These are phyloP conservation scores for Andrena camellia DNA, from an alignment of 2,888 invertebrate species.

Conservation along the genomic window DNA sequence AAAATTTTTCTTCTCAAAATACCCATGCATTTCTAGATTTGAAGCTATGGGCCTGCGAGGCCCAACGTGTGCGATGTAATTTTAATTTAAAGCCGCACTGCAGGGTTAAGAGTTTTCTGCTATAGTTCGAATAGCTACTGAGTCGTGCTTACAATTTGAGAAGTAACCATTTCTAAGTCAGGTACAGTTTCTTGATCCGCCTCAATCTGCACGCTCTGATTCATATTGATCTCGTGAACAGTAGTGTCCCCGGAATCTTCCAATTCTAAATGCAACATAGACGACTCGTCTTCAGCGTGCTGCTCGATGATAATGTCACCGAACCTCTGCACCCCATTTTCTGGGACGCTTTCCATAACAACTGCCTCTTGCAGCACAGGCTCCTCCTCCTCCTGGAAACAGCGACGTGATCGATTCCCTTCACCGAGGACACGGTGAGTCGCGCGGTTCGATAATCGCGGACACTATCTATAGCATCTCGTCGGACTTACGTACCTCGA, in stretches of 20 bases:
- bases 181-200: constrained; percentile 75
- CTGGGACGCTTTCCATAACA: constrained; percentile 70
- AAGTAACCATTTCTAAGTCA: constrained; percentile 78
- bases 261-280: constrained; percentile 73
- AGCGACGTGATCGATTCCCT: neutral
- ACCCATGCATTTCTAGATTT: too few species aligned
- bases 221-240: constrained; percentile 61
- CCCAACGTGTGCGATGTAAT: too few species aligned
- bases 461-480: constrained; percentile 1
- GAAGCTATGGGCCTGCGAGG: too few species aligned
- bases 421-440: neutral
- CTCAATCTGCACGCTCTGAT: constrained; percentile 72
- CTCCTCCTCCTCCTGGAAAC: constrained; percentile 68
- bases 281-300: constrained; percentile 69
- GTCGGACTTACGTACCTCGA: constrained; percentile 74
- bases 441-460: neutral
- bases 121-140: too few species aligned
- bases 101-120: too few species aligned
- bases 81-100: too few species aligned
- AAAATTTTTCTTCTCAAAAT: too few species aligned
- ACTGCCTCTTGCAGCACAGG: constrained; percentile 69
- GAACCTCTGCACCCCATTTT: constrained; percentile 78
- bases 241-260: constrained; percentile 74
- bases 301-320: constrained; percentile 71
- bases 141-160: constrained; percentile 74